Evolutionary conservation across 2,113 vertebrate genomes (phyloP).

Genomic region (Podiceps cristatus): DNA sequence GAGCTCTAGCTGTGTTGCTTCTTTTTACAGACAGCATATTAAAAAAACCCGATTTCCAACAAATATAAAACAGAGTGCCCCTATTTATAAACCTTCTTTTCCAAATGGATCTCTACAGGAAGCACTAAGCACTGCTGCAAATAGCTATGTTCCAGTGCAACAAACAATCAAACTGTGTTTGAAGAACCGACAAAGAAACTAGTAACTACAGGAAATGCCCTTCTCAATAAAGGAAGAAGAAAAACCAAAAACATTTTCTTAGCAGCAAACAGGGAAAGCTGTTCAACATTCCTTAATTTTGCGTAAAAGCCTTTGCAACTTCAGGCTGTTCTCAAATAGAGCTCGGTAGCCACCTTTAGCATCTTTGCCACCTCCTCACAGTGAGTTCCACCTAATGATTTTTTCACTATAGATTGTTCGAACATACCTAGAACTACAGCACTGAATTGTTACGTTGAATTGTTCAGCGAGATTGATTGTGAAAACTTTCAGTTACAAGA

Average conservation of each 20-base stretch:
- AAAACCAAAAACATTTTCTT: neutral
- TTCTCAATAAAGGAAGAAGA: neutral
- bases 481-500: neutral
- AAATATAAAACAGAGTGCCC: neutral
- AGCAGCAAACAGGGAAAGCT: neutral
- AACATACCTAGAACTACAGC: neutral
- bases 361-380: neutral
- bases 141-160: neutral
- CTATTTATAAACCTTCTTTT: neutral
- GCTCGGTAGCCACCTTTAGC: neutral
- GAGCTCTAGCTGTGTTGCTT: neutral
- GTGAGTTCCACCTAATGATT: neutral
- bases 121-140: neutral
- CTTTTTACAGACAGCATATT: neutral
- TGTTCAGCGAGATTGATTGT: neutral
- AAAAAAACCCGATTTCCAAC: neutral
- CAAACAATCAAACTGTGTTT: neutral
- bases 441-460: neutral
- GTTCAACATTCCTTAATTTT: neutral
- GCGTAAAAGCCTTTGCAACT: neutral
- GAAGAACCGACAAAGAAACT: neutral
- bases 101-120: neutral
- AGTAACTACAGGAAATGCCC: neutral
- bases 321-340: neutral
- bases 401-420: neutral